Evolutionary conservation across 2,888 invertebrate genomes (phyloP).

Genomic region (Mactromeris polynyma): DNA sequence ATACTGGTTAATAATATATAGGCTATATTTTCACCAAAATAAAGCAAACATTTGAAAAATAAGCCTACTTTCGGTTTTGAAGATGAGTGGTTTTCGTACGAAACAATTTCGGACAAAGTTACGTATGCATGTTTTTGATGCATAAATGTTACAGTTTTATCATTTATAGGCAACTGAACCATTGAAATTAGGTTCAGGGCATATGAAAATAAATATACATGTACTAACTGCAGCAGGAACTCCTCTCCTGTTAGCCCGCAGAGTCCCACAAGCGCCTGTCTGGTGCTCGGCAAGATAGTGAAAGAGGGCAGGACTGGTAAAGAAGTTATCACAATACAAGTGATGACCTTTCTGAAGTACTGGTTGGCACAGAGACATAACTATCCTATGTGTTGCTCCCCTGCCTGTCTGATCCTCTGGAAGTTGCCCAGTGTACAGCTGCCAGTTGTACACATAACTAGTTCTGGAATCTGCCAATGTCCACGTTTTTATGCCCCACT

Average conservation of each 20-base stretch:
- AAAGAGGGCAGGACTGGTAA: background rate
- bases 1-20: too few species aligned
- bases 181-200: too few species aligned
- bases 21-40: too few species aligned
- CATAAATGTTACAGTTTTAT: too few species aligned
- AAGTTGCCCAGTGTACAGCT: constrained; percentile 27
- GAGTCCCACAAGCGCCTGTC: background rate
- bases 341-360: background rate
- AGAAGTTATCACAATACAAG: background rate
- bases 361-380: constrained; percentile 6
- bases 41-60: too few species aligned
- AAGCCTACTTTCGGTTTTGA: too few species aligned
- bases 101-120: too few species aligned
- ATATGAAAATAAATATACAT: too few species aligned
- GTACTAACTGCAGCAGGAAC: background rate
- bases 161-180: background rate
- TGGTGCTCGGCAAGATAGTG: background rate
- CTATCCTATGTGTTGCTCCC: constrained; percentile 23
- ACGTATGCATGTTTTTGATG: too few species aligned
- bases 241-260: background rate
- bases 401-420: background rate
- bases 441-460: constrained; percentile 44
- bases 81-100: too few species aligned
- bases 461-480: constrained; percentile 2
- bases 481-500: constrained; percentile 43